Evolutionary conservation across 2,797 vertebrate genomes (phyloP).

Genomic region (Thunnus albacares): DNA sequence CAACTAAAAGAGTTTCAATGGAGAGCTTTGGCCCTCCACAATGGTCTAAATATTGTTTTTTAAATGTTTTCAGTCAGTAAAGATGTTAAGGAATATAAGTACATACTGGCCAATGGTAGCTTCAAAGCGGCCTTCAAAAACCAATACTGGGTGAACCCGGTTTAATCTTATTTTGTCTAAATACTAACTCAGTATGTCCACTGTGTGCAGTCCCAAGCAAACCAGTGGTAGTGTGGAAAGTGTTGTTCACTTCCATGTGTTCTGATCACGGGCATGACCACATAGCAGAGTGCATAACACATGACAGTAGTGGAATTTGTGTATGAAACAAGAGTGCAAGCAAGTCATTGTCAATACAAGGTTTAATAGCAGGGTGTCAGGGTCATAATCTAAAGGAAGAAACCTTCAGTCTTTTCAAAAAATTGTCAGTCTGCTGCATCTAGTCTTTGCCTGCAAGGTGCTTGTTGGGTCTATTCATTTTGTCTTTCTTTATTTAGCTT

Average conservation of each 20-base stretch:
- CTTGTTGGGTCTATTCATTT: background rate
- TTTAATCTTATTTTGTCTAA: background rate
- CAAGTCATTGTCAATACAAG: conserved; percentile 15
- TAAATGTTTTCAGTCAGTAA: background rate
- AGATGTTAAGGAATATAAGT: background rate
- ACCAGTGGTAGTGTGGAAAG: conserved; percentile 13
- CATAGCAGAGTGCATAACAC: conserved; percentile 27
- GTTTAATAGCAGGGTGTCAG: background rate
- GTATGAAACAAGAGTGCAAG: conserved; percentile 13
- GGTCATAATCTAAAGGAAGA: conserved; percentile 10
- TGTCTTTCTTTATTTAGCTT: conserved; percentile 24
- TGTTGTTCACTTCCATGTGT: conserved; percentile 12
- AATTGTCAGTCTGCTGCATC: background rate
- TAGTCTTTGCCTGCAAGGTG: conserved; percentile 6
- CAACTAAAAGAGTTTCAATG: conserved; percentile 3
- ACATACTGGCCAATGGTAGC: background rate
- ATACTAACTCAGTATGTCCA: background rate
- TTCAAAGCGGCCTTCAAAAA: conserved; percentile 15
- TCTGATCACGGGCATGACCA: conserved; percentile 11
- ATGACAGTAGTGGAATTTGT: conserved; percentile 20
- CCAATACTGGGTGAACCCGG: conserved; percentile 1
- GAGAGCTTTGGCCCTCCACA: background rate
- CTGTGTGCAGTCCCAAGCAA: conserved; percentile 15
- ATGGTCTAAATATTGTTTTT: conserved; percentile 5
- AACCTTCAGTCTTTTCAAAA: background rate